Evolutionary conservation across 2,113 vertebrate genomes (phyloP), one percentile per base, ranked within the genome.

Genomic region (Pseudolaguvia tuberculata): DNA sequence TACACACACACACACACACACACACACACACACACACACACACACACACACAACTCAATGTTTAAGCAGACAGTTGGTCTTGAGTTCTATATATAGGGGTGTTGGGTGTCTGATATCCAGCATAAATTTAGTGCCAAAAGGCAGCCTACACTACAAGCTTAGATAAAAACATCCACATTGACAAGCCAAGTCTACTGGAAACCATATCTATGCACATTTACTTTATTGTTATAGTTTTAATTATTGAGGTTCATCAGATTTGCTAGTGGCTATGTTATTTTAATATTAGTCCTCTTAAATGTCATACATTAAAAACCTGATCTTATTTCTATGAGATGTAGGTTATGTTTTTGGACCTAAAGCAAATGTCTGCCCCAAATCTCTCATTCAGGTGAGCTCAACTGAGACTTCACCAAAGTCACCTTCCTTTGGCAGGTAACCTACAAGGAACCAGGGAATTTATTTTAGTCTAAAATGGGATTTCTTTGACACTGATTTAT

Each of bases 391-490:
- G 66, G 61, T 78, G 69, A 59, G 76, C 70, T 77, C 52, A 72
- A 53, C 59, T 14, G 66, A 67, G 45, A 70, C 76, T 52, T 6
- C 25, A 25, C 70, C 74, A 79, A 83, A 75, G 82, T 80, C 77
- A 83, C 82, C 82, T 83, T 81, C 62, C 70, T 56, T 57, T 61
- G 72, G 31, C 76, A 65, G 73, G 72, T 67, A 62, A 25, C 50
- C 39, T 50, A 55, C 25, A 52, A 66, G 72, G 61, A 75, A 70
- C 27, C 1, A 11, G 21, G 68, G 31, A 35, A 68, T 61, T 66
- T 86, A 48, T 86, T 85, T 79, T 80, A 70, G 74, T 79, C 76
- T 62, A 75, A 45, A 68, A 55, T 57, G 70, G 50, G 27, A 52
- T 65, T 53, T 57, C 63, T 70, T 21, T 59, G 73, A 72, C 39